phyloP scores from a whole-genome alignment of 2,888 invertebrate species.

The Sphaerophoria rueppellii region DNA sequence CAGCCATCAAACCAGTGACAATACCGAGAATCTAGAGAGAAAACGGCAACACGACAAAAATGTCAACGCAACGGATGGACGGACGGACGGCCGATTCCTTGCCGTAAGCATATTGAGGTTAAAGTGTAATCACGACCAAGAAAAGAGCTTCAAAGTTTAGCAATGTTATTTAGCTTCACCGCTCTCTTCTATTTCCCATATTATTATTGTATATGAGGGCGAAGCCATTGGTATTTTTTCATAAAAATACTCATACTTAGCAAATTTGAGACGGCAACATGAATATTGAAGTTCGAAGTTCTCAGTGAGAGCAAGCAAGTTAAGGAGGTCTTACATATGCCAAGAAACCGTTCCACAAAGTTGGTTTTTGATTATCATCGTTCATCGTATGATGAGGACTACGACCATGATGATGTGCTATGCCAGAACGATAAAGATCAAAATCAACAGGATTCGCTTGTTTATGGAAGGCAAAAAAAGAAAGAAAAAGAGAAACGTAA shows the following conservation, averaged over 20 bases:
- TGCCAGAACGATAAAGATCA: conserved; percentile 23
- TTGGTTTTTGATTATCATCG: conserved; percentile 61
- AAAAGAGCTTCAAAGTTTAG: conserved; percentile 36
- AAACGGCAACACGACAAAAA: neutral
- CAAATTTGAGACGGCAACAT: conserved; percentile 22
- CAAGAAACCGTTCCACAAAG: conserved; percentile 26
- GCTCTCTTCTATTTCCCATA: too few species aligned
- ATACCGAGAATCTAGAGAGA: neutral
- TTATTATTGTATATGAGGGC: neutral
- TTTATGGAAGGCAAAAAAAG: neutral
- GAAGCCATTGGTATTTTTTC: conserved; percentile 53
- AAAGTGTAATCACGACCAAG: conserved; percentile 47
- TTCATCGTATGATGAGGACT: conserved; percentile 37
- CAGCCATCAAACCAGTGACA: neutral
- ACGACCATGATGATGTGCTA: neutral
- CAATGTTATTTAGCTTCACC: conserved; percentile 22
- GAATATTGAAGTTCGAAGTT: conserved; percentile 49
- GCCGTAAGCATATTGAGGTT: conserved; percentile 43
- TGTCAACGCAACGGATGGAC: conserved; percentile 2
- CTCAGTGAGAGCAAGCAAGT: neutral
- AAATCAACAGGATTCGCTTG: conserved; percentile 8
- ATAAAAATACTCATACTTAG: conserved; percentile 34
- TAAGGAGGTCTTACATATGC: conserved; percentile 9
- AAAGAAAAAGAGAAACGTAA: neutral
- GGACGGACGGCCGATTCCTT: conserved; percentile 8